A percentile compares a stretch with the other conserved stretches of the same genome.
phyloP scores from a whole-genome alignment of 2,797 vertebrate species.

The Enteromius unitaeniatus region DNA sequence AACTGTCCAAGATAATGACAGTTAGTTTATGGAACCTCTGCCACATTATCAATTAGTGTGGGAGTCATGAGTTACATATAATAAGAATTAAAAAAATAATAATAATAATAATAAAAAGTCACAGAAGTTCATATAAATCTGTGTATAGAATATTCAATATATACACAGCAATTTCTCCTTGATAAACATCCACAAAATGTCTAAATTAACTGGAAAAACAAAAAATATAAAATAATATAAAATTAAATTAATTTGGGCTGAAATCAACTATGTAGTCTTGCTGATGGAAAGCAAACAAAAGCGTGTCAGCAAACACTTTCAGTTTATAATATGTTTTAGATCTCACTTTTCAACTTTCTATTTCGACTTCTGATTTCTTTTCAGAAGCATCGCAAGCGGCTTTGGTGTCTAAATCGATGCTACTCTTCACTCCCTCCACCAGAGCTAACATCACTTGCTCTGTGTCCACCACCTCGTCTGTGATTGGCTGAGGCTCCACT shows the following conservation, averaged over 20 bases:
- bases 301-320: constrained; percentile 41
- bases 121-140: constrained; percentile 19
- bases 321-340: constrained; percentile 50
- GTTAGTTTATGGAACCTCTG: constrained; percentile 13
- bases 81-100: background rate
- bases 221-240: background rate
- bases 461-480: constrained; percentile 58
- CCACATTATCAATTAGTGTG: constrained; percentile 29
- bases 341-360: constrained; percentile 42
- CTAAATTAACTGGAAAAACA: background rate
- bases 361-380: constrained; percentile 57
- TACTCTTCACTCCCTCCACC: constrained; percentile 58
- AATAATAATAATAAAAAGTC: constrained; percentile 13
- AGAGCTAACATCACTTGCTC: constrained; percentile 64
- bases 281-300: constrained; percentile 21
- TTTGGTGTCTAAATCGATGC: constrained; percentile 47
- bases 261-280: constrained; percentile 12
- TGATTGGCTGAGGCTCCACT: constrained; percentile 33
- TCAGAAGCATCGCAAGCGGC: constrained; percentile 50
- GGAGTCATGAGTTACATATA: constrained; percentile 7
- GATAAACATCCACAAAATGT: background rate
- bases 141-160: background rate
- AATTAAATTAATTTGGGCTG: constrained; percentile 25
- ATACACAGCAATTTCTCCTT: background rate
- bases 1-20: background rate